Percentiles rank a stretch among this genome's conserved stretches.
phyloP scores from a whole-genome alignment of 2,797 vertebrate genomes.

The Coregonus ussuriensis region DNA sequence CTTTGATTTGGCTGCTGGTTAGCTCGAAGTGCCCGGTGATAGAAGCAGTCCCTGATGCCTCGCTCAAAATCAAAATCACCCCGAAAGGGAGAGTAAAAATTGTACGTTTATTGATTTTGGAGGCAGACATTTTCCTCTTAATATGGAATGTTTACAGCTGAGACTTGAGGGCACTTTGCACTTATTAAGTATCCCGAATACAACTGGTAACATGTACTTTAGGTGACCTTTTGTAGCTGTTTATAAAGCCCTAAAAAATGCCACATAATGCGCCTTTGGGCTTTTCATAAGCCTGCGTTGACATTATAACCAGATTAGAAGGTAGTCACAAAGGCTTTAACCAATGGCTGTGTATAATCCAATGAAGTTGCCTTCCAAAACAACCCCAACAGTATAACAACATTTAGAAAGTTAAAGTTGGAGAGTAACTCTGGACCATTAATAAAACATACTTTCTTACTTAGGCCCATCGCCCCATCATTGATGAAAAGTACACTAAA shows the following conservation, averaged over 20 bases:
- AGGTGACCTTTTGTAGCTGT: not conserved
- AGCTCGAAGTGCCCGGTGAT: not conserved
- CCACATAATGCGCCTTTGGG: not conserved
- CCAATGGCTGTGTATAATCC: not conserved
- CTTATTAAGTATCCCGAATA: not conserved
- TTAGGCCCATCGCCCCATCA: too few relatives aligned
- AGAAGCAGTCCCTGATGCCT: not conserved
- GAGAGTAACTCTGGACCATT: too few relatives aligned
- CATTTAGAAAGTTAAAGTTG: not conserved
- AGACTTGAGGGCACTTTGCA: slow-evolving; percentile 1
- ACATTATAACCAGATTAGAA: not conserved
- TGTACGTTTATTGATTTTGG: slow-evolving; percentile 19
- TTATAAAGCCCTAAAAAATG: not conserved
- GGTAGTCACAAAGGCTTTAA: not conserved
- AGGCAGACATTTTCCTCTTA: not conserved
- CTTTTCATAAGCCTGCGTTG: not conserved
- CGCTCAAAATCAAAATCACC: not conserved
- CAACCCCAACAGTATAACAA: not conserved
- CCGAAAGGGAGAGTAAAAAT: not conserved
- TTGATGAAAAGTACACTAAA: not conserved
- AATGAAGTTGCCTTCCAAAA: not conserved
- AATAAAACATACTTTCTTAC: not conserved
- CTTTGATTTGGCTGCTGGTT: not conserved
- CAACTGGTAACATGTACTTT: not conserved
- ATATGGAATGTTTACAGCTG: not conserved